These are phyloP conservation scores for Brachirus orientalis DNA, from an alignment of 2,113 vertebrate genomes.

Conservation along the genomic window DNA sequence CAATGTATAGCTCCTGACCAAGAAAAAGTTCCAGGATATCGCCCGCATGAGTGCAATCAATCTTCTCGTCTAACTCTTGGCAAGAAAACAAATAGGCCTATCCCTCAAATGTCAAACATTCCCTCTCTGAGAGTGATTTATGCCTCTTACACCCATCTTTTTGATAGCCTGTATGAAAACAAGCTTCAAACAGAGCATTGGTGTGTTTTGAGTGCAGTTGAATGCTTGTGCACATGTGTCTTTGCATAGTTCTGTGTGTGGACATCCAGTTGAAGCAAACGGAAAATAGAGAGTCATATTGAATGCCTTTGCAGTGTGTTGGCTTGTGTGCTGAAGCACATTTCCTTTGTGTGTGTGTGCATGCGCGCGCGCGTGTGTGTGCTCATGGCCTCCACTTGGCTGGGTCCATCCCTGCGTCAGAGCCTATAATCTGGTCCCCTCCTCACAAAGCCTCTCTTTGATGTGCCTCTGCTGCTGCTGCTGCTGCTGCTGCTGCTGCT, in stretches of 20 bases:
- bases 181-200: not conserved
- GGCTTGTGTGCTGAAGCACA: constrained; percentile 42
- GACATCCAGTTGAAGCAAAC: constrained; percentile 59
- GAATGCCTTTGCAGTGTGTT: constrained; percentile 70
- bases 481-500: constrained; percentile 74
- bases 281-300: constrained; percentile 66
- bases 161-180: not conserved
- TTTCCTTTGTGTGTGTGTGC: constrained; percentile 38
- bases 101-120: not conserved
- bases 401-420: constrained; percentile 73
- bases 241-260: constrained; percentile 46
- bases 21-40: not conserved
- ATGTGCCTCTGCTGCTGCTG: constrained; percentile 71
- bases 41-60: not conserved
- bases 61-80: not conserved
- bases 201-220: constrained; percentile 1
- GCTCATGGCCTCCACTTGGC: constrained; percentile 61
- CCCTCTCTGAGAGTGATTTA: constrained; percentile 1
- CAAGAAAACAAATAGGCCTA: not conserved
- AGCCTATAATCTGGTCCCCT: constrained; percentile 77
- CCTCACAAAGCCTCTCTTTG: constrained; percentile 82
- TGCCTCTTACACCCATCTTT: not conserved
- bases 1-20: not conserved
- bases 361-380: constrained; percentile 30
- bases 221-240: constrained; percentile 9